phyloP scores from a whole-genome alignment of 2,113 vertebrate species.

The Mobula hypostoma region DNA sequence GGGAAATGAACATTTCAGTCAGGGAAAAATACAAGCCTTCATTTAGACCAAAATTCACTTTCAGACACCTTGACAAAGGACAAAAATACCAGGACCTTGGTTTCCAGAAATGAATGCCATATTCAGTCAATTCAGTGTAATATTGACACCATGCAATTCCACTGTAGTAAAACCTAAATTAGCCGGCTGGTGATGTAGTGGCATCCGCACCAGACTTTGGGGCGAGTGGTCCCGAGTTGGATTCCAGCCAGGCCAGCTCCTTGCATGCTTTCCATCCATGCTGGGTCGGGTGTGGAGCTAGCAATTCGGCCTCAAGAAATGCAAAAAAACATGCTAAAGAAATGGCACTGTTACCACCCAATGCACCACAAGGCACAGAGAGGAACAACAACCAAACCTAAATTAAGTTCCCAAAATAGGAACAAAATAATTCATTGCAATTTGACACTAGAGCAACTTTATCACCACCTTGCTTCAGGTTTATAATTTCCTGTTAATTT shows the following conservation, averaged over 20 bases:
- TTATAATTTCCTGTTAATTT: not conserved
- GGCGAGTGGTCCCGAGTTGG: too few relatives aligned
- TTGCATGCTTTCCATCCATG: too few relatives aligned
- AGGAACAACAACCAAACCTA: too few relatives aligned
- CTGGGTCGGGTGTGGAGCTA: too few relatives aligned
- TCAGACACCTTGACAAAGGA: not conserved
- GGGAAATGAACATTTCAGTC: not conserved
- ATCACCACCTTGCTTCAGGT: not conserved
- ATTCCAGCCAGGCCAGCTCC: too few relatives aligned
- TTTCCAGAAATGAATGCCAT: constrained; percentile 1
- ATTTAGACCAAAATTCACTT: not conserved
- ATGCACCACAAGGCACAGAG: too few relatives aligned
- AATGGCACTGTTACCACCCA: too few relatives aligned
- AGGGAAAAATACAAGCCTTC: not conserved
- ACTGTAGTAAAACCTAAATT: not conserved
- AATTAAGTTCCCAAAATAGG: not conserved
- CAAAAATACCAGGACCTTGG: not conserved
- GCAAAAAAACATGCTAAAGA: too few relatives aligned
- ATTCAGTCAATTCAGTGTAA: not conserved
- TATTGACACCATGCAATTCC: not conserved
- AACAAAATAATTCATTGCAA: not conserved
- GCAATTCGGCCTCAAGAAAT: too few relatives aligned
- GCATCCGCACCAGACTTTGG: too few relatives aligned
- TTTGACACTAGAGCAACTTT: not conserved
- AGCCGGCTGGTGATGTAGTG: too few relatives aligned